Percentiles rank a stretch among this genome's conserved stretches.
phyloP scores from a whole-genome alignment of 1,140 invertebrate genomes.

The Scaptomyza montana region DNA sequence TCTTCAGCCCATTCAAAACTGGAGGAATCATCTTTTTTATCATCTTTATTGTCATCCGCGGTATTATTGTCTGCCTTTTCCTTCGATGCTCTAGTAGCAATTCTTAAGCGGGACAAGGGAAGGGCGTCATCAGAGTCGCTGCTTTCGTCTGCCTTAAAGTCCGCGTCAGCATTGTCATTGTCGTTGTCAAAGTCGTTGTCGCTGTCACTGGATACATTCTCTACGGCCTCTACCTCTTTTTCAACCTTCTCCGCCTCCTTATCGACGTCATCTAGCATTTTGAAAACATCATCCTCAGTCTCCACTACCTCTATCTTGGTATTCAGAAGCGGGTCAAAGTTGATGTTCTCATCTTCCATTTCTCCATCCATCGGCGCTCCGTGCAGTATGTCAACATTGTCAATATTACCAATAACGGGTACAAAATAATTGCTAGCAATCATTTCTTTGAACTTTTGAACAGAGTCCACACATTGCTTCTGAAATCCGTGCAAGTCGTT shows the following conservation, averaged over 20 bases:
- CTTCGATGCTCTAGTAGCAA: slow-evolving; percentile 18
- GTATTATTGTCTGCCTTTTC: slow-evolving; percentile 29
- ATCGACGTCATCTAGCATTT: slow-evolving; percentile 75
- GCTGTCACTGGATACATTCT: slow-evolving; percentile 31
- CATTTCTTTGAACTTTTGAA: slow-evolving; percentile 75
- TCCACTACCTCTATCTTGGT: slow-evolving; percentile 77
- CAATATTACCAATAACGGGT: slow-evolving; percentile 46
- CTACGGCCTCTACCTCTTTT: slow-evolving; percentile 19
- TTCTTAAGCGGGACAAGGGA: slow-evolving; percentile 62
- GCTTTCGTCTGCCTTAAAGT: slow-evolving; percentile 28
- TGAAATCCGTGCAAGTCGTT: slow-evolving; percentile 76
- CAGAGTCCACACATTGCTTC: slow-evolving; percentile 70
- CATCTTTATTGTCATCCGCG: background rate
- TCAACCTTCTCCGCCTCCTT: slow-evolving; percentile 65
- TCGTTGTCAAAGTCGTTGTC: background rate
- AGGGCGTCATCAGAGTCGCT: slow-evolving; percentile 67
- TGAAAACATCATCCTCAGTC: slow-evolving; percentile 79
- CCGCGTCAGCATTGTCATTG: slow-evolving; percentile 23
- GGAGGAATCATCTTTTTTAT: slow-evolving; percentile 33
- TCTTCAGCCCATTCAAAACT: slow-evolving; percentile 42
- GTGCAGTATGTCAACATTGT: slow-evolving; percentile 37
- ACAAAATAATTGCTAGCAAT: slow-evolving; percentile 63
- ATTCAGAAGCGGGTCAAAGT: slow-evolving; percentile 76
- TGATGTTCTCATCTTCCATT: slow-evolving; percentile 66
- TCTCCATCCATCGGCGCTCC: slow-evolving; percentile 41